These are phyloP conservation scores for Paramormyrops kingsleyae DNA, from an alignment of 2,113 vertebrate species.

Conservation along the genomic window DNA sequence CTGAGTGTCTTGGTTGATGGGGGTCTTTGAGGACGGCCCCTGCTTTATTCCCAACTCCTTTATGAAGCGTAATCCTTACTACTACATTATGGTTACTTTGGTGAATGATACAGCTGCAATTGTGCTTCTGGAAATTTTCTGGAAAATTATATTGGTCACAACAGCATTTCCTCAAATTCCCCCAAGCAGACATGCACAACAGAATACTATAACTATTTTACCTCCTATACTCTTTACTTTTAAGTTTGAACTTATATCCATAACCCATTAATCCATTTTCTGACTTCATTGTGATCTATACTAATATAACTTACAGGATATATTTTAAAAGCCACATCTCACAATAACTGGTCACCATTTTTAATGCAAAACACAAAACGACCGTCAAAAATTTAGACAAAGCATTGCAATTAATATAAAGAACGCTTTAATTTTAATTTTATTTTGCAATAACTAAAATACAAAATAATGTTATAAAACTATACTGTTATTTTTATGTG, in stretches of 20 bases:
- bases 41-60: neutral
- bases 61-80: neutral
- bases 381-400: neutral
- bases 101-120: neutral
- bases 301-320: neutral
- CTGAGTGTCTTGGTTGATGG: neutral
- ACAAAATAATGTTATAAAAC: constrained; percentile 10
- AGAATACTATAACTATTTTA: neutral
- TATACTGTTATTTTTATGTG: neutral
- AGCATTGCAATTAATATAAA: neutral
- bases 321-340: neutral
- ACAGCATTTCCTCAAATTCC: neutral
- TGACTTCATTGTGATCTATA: neutral
- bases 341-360: neutral
- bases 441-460: neutral
- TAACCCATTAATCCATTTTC: neutral
- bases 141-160: neutral
- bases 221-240: neutral
- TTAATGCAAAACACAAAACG: neutral
- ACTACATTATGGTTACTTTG: neutral
- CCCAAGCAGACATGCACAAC: neutral
- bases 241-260: neutral
- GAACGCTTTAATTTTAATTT: neutral
- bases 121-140: neutral
- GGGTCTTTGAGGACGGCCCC: neutral